Conservation (phyloP, 2,113 vertebrate species). For the Gasterosteus nipponicus region DNA sequence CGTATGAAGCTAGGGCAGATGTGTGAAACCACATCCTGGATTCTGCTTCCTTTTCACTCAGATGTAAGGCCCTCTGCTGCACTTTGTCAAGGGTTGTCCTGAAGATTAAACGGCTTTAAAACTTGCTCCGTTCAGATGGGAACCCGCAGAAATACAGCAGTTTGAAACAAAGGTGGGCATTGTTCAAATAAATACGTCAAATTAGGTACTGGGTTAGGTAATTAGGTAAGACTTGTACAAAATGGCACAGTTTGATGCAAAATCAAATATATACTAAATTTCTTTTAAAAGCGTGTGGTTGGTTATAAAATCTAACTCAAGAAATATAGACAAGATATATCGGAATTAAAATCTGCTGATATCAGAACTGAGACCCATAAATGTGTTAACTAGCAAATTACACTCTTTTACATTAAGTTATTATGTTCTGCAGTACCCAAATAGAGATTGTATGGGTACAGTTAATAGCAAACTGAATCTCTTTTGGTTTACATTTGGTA, state of each 20-base stretch:
- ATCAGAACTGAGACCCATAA: background rate
- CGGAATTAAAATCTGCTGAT: background rate
- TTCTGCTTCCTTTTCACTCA: constrained; percentile 70
- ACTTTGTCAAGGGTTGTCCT: constrained; percentile 14
- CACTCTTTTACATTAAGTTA: background rate
- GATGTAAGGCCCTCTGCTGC: constrained; percentile 38
- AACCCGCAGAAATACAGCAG: background rate
- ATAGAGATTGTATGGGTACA: background rate
- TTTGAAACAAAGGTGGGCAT: background rate
- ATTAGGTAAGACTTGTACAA: background rate
- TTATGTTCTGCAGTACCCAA: background rate
- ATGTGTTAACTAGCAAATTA: background rate
- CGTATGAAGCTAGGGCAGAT: background rate
- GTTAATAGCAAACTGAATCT: background rate
- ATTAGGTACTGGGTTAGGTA: too few relatives aligned
- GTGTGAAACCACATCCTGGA: constrained; percentile 79
- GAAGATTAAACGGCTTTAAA: constrained; percentile 4
- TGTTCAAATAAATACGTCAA: background rate
- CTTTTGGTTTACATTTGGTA: background rate
- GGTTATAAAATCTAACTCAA: background rate
- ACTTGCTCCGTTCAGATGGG: background rate
- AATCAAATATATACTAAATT: background rate
- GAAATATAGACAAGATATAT: background rate
- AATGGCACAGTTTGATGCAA: background rate
- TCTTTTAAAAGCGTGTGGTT: background rate